Percentiles rank a stretch among this genome's conserved stretches.
Conservation (phyloP, 2,888 invertebrate genomes). For the Exocentrus adspersus region DNA sequence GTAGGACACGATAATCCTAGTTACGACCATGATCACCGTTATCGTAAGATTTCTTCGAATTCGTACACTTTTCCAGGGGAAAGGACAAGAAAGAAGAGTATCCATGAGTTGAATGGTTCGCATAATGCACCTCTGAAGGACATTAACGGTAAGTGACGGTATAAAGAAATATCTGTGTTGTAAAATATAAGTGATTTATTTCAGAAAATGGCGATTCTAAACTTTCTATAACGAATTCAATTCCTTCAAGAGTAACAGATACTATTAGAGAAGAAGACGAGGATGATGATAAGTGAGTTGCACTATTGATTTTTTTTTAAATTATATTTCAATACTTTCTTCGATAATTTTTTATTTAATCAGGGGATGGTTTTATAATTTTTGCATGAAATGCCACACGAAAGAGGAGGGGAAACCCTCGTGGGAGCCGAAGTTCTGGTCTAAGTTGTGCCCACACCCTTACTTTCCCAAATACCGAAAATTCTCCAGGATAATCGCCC, state of each 20-base stretch:
- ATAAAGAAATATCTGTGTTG: no score
- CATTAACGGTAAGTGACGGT: slow-evolving; percentile 9
- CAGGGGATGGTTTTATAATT: slow-evolving; percentile 18
- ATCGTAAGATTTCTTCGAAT: not conserved
- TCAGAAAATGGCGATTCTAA: slow-evolving; percentile 8
- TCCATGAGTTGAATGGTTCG: not conserved
- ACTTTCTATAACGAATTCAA: slow-evolving; percentile 7
- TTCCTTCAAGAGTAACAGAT: slow-evolving; percentile 2
- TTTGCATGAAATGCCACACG: slow-evolving; percentile 14
- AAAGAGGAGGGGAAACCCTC: slow-evolving; percentile 63
- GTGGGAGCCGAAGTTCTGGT: slow-evolving; percentile 87
- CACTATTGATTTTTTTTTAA: no score
- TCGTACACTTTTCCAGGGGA: slow-evolving; percentile 10
- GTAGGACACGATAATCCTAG: slow-evolving; percentile 3
- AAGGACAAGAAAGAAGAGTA: not conserved
- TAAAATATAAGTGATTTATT: no score
- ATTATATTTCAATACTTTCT: not conserved
- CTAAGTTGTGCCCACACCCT: slow-evolving; percentile 83
- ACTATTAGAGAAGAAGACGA: slow-evolving; percentile 8
- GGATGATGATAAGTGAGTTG: not conserved
- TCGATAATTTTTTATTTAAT: not conserved
- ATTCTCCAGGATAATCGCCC: slow-evolving; percentile 77
- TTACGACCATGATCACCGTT: slow-evolving; percentile 9
- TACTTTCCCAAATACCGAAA: slow-evolving; percentile 85
- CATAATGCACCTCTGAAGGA: not conserved